Conservation (phyloP, 2,797 vertebrate genomes). For the Bradypodion pumilum region DNA sequence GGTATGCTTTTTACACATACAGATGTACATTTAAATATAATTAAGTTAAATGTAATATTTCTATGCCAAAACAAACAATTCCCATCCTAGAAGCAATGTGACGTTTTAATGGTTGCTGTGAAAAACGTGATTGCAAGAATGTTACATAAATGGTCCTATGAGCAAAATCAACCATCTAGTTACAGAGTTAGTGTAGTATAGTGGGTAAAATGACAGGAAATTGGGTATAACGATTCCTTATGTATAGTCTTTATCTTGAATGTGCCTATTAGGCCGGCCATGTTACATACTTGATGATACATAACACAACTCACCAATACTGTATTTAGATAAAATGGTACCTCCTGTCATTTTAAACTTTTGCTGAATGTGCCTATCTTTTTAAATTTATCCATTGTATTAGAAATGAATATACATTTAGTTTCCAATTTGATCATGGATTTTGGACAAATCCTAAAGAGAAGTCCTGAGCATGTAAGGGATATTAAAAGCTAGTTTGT, state of each 20-base stretch:
- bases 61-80: not conserved
- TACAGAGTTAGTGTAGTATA: not conserved
- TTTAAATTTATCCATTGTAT: conserved; percentile 23
- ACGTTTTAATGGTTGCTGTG: not conserved
- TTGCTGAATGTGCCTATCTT: conserved; percentile 2
- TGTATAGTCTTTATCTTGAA: too few species aligned
- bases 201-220: too few species aligned
- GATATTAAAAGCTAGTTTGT: conserved; percentile 10
- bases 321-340: not conserved
- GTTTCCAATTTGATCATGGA: conserved; percentile 26
- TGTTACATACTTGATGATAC: too few species aligned
- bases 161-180: not conserved
- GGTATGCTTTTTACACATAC: too few species aligned
- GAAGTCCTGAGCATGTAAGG: conserved; percentile 28
- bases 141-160: not conserved
- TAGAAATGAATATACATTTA: conserved; percentile 19
- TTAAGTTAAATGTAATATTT: not conserved
- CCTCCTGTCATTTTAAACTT: not conserved
- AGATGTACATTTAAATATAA: not conserved
- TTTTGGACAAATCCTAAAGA: conserved; percentile 18
- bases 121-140: not conserved
- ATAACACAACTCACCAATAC: too few species aligned
- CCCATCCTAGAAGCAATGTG: not conserved
- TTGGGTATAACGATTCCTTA: too few species aligned
- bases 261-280: too few species aligned